These are phyloP conservation scores for Steinernema scapterisci DNA, from an alignment of 2,888 invertebrate genomes.

Conservation along the genomic window DNA sequence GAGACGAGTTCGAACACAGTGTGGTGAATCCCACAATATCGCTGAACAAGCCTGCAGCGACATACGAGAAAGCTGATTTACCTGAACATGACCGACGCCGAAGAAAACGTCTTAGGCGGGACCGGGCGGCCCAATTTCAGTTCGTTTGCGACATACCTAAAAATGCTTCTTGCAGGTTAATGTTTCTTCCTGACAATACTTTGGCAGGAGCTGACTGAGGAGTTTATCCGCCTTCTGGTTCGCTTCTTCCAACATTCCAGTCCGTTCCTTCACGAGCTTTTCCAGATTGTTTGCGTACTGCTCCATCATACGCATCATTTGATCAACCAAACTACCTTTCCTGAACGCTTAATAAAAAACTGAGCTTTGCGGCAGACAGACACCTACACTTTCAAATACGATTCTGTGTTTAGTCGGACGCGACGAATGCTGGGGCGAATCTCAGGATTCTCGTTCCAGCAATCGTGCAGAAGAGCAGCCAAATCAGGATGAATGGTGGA, in stretches of 20 bases:
- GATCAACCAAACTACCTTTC: slow-evolving; percentile 58
- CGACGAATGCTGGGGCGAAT: slow-evolving; percentile 56
- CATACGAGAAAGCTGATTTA: slow-evolving; percentile 34
- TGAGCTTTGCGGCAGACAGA: neutral
- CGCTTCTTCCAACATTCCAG: slow-evolving; percentile 67
- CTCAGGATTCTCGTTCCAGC: slow-evolving; percentile 63
- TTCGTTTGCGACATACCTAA: slow-evolving; percentile 60
- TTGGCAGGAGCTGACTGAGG: slow-evolving; percentile 60
- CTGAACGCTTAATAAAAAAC: slow-evolving; percentile 26
- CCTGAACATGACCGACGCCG: slow-evolving; percentile 62
- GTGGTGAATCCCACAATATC: slow-evolving; percentile 63
- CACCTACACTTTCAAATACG: slow-evolving; percentile 43
- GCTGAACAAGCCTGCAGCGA: slow-evolving; percentile 36
- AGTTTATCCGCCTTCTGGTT: slow-evolving; percentile 63
- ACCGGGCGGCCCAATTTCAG: slow-evolving; percentile 59
- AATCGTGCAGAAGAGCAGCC: slow-evolving; percentile 52
- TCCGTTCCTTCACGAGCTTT: slow-evolving; percentile 63
- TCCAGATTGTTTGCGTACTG: slow-evolving; percentile 67
- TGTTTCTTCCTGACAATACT: no score
- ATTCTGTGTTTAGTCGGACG: slow-evolving; percentile 56
- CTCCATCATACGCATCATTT: slow-evolving; percentile 65
- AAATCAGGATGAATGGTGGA: slow-evolving; percentile 57
- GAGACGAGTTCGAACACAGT: slow-evolving; percentile 60
- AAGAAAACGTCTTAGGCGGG: slow-evolving; percentile 55
- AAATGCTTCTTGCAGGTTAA: slow-evolving; percentile 13